Percentiles rank a stretch among this genome's conserved stretches.
Conservation (phyloP, 2,888 invertebrate species). For the Acleris literana region DNA sequence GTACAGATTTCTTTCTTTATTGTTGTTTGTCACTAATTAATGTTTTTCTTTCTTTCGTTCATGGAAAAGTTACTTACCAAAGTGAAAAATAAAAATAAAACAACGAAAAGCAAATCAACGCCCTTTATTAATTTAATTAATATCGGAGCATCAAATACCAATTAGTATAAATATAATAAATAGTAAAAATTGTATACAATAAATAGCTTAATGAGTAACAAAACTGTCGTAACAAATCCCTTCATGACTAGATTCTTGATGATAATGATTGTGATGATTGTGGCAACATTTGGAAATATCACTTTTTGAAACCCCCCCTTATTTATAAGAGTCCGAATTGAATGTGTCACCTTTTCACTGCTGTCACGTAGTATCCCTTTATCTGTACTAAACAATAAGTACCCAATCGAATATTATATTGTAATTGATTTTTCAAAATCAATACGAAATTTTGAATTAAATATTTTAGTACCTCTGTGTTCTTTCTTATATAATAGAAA, state of each 20-base stretch:
- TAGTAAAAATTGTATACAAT: conserved; percentile 77
- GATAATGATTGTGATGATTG: conserved; percentile 44
- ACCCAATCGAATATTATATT: no score
- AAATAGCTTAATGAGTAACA: conserved; percentile 71
- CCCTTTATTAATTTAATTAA: conserved; percentile 75
- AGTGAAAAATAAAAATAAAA: conserved; percentile 40
- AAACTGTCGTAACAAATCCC: conserved; percentile 59
- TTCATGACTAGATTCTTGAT: conserved; percentile 70
- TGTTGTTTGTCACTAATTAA: no score
- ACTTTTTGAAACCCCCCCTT: conserved; percentile 24
- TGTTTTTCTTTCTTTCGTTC: no score
- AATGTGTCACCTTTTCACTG: neutral
- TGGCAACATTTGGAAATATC: conserved; percentile 39
- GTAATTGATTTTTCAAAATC: no score
- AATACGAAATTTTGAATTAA: no score
- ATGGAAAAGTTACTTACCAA: no score
- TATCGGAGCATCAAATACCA: conserved; percentile 71
- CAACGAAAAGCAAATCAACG: conserved; percentile 55
- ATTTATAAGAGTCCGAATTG: conserved; percentile 12
- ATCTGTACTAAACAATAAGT: no score
- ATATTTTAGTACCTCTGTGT: no score
- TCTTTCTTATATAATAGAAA: no score
- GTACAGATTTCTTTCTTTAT: no score
- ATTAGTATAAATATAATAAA: conserved; percentile 69
- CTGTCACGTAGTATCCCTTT: no score